phyloP scores from a whole-genome alignment of 2,113 vertebrate species.

The Panthera uncia region DNA sequence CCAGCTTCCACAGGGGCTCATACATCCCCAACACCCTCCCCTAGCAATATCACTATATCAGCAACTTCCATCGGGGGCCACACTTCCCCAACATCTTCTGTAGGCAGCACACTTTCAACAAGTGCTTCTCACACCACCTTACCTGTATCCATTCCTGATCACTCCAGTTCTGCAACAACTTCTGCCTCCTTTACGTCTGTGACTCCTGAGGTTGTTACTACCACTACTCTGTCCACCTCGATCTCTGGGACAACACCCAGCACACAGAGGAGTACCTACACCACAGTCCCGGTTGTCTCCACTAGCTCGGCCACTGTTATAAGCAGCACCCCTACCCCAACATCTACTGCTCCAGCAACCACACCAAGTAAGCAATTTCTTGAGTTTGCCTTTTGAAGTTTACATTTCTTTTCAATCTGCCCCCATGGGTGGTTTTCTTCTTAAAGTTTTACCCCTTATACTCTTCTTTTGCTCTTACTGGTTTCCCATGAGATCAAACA shows the following conservation, averaged over 20 bases:
- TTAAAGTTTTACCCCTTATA: neutral
- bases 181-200: neutral
- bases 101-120: neutral
- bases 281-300: neutral
- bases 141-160: neutral
- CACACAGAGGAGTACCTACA: neutral
- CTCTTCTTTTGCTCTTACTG: neutral
- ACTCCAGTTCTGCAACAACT: neutral
- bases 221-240: neutral
- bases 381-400: neutral
- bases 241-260: neutral
- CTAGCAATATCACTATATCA: too few species aligned
- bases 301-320: fast-evolving
- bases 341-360: neutral
- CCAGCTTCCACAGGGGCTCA: too few species aligned
- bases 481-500: neutral
- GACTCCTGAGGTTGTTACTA: neutral
- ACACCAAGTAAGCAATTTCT: neutral
- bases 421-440: neutral
- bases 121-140: neutral
- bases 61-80: too few species aligned
- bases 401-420: neutral
- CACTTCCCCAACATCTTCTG: too few species aligned
- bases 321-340: fast-evolving
- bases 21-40: too few species aligned